Evolutionary conservation across 2,888 invertebrate genomes (phyloP).

Genomic region (Scaptomyza polygonia): DNA sequence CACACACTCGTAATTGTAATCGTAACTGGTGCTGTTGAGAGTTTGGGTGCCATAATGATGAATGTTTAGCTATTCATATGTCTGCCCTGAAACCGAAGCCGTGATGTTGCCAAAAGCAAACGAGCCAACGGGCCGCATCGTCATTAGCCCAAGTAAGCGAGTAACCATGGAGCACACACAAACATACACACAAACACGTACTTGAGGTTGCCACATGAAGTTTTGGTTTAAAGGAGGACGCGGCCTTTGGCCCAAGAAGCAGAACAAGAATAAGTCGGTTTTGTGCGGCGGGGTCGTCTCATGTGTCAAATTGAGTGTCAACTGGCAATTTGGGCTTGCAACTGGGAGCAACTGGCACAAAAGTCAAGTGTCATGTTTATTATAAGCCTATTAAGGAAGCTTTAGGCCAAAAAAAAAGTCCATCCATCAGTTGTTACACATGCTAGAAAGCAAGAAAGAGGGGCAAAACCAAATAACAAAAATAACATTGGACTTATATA

Average conservation of each 20-base stretch:
- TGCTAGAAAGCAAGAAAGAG: background rate
- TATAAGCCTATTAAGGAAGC: slow-evolving; percentile 83
- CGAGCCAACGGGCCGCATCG: slow-evolving; percentile 63
- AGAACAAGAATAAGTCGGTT: slow-evolving; percentile 20
- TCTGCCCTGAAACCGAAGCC: slow-evolving; percentile 62
- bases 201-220: slow-evolving; percentile 70
- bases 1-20: slow-evolving; percentile 48
- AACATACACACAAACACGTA: slow-evolving; percentile 56
- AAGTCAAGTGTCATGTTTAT: slow-evolving; percentile 83
- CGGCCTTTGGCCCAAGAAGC: slow-evolving; percentile 27
- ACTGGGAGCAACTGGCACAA: slow-evolving; percentile 25
- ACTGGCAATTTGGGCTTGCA: slow-evolving; percentile 81
- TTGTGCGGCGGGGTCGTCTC: slow-evolving; percentile 65
- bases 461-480: no score
- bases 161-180: slow-evolving; percentile 74
- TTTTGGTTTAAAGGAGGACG: slow-evolving; percentile 30
- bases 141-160: slow-evolving; percentile 70
- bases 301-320: slow-evolving; percentile 83
- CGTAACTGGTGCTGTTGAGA: slow-evolving; percentile 39
- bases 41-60: slow-evolving; percentile 67
- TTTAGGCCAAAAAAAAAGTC: slow-evolving; percentile 55
- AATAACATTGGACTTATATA: background rate
- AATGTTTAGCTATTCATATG: slow-evolving; percentile 73
- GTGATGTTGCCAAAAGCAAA: slow-evolving; percentile 39
- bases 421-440: slow-evolving; percentile 7